These are phyloP conservation scores for Litocranius walleri DNA, from an alignment of 2,113 vertebrate genomes.

Conservation along the genomic window DNA sequence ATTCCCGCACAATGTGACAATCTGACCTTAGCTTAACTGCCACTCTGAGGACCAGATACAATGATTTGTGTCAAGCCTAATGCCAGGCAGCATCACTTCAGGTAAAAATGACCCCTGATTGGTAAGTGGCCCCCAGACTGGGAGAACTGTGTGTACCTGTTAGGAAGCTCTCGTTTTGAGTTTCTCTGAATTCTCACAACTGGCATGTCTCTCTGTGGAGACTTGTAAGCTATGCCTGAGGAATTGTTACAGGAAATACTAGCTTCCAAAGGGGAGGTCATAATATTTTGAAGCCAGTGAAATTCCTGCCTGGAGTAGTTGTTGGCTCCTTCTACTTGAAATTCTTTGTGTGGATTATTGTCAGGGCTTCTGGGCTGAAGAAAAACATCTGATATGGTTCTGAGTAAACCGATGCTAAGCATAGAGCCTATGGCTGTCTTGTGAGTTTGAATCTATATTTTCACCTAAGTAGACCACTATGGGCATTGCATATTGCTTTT, in stretches of 20 bases:
- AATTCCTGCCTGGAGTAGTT: neutral
- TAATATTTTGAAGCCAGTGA: neutral
- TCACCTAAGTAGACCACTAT: neutral
- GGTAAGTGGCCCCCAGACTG: neutral
- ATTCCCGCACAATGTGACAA: neutral
- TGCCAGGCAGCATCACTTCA: neutral
- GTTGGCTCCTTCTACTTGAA: neutral
- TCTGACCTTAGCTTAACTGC: neutral
- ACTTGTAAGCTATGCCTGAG: neutral
- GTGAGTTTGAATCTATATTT: neutral
- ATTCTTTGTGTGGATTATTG: neutral
- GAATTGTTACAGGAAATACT: neutral
- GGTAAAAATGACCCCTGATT: neutral
- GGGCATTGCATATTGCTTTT: neutral
- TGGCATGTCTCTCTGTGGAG: neutral
- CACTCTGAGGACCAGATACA: neutral
- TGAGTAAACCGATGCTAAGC: neutral
- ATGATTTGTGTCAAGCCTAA: neutral
- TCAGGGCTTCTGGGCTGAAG: neutral
- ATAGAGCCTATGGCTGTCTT: neutral
- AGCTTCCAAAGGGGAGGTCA: neutral
- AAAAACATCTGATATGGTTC: neutral
- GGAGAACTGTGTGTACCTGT: neutral
- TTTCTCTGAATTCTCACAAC: neutral
- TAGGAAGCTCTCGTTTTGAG: neutral